Percentiles rank a stretch among this genome's conserved stretches.
These are phyloP conservation scores for Grallaria varia DNA, from an alignment of 2,113 vertebrate genomes.

Conservation along the genomic window DNA sequence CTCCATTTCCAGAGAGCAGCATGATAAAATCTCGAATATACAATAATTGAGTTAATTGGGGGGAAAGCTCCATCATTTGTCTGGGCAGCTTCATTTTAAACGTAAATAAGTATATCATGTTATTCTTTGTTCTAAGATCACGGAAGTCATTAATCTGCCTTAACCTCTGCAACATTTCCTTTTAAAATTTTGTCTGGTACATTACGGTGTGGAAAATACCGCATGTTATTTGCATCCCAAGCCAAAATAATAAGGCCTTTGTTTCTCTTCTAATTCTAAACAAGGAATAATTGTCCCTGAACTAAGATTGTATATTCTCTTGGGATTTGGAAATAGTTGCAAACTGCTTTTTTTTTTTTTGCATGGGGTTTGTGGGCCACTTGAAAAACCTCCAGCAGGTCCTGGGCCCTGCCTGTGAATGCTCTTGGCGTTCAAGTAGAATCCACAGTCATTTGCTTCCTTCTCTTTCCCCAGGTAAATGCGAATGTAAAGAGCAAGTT, in stretches of 20 bases:
- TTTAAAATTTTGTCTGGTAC: constrained; percentile 35
- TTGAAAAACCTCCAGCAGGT: neutral
- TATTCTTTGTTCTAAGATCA: constrained; percentile 51
- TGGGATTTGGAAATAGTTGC: neutral
- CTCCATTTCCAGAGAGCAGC: neutral
- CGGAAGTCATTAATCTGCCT: constrained; percentile 50
- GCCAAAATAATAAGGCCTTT: constrained; percentile 46
- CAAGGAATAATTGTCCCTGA: constrained; percentile 33
- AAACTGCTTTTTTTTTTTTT: neutral
- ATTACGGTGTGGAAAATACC: constrained; percentile 42
- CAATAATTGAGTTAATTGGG: constrained; percentile 50
- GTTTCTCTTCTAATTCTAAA: constrained; percentile 37
- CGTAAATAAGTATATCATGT: constrained; percentile 34
- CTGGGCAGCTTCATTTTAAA: constrained; percentile 21
- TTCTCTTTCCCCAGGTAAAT: constrained; percentile 85
- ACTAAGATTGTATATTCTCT: neutral
- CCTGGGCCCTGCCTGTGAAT: neutral
- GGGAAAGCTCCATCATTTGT: constrained; percentile 27
- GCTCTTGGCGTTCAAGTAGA: neutral
- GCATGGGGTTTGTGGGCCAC: neutral
- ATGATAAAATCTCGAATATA: constrained; percentile 28
- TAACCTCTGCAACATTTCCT: constrained; percentile 51
- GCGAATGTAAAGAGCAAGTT: constrained; percentile 93
- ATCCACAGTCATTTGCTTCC: neutral
- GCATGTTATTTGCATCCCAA: constrained; percentile 28